A percentile compares a stretch with the other conserved stretches of the same genome.
phyloP scores from a whole-genome alignment of 2,888 invertebrate genomes.

The Leucophenga maculata region DNA sequence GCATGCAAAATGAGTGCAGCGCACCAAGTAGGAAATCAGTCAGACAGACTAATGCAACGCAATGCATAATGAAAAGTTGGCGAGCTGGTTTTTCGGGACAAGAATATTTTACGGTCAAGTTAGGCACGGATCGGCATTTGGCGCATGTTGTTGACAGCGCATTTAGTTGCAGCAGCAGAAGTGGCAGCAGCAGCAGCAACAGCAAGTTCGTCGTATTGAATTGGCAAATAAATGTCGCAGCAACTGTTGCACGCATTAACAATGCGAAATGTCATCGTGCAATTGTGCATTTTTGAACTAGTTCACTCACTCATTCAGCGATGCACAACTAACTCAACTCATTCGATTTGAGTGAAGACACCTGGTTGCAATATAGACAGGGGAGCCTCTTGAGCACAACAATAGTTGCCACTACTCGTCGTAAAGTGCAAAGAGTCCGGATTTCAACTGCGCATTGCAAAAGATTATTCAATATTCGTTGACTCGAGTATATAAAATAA shows the following conservation, averaged over 20 bases:
- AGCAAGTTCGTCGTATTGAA: neutral
- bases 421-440: too few relatives aligned
- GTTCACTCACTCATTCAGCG: conserved; percentile 18
- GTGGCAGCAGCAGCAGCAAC: conserved; percentile 3
- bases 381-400: neutral
- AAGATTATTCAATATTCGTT: conserved; percentile 14
- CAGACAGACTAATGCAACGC: too few relatives aligned
- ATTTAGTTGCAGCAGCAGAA: conserved; percentile 1
- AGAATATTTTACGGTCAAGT: conserved; percentile 24
- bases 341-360: neutral
- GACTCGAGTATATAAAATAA: too few relatives aligned
- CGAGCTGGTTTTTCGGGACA: conserved; percentile 13
- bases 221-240: neutral
- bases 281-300: conserved; percentile 19
- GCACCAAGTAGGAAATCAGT: neutral
- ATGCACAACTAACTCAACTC: neutral
- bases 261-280: neutral
- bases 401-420: conserved; percentile 1
- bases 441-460: neutral
- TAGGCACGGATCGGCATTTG: neutral
- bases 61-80: neutral
- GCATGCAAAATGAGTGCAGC: neutral
- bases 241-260: neutral
- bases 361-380: neutral
- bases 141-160: conserved; percentile 1